Evolutionary conservation across 2,797 vertebrate genomes (phyloP), one percentile per base, ranked within the genome.

Genomic region (Pseudochirops cupreus): DNA sequence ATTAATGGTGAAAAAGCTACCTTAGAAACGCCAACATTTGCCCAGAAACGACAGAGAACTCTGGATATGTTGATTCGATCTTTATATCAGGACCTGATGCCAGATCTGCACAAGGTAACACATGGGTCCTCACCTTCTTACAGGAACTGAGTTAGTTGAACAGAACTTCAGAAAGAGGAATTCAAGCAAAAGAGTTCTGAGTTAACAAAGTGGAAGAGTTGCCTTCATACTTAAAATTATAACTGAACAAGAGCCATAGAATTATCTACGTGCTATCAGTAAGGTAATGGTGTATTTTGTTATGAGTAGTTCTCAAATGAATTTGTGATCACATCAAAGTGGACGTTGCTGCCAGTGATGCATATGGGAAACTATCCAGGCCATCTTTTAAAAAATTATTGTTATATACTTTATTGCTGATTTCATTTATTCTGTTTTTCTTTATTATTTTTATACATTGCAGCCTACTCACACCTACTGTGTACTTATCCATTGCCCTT

Each of bases 1-100:
- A 99, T 99, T 98, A 99, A 99, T 95, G 99, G 99, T 98, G 99
- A 99, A 99, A 99, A 99, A 99, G 99, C 99, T 98, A 99, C 99
- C 97, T 98, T 99, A 98, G 99, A 99, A 98, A 99, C 99, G 1
- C 99, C 99, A 31, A 99, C 99, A 0, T 99, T 99, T 98, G 99
- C 99, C 98, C 99, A 99, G 98, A 99, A 99, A 98, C 99, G 99
- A 28, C 99, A 99, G 50, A 99, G 99, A 94, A 99, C 99, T 26
- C 99, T 99, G 21, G 99, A 99, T 98, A 99, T 99, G 99, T 98
- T 99, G 98, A 99, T 99, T 97, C 99, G 99, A 89, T 99, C 99
- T 91, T 99, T 99, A 91, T 99, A 99, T 98, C 99, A 99, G 98
- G 99, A 99, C 98, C 99, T 99, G 97, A 99, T 99, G 98, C 99